These are phyloP conservation scores for Cirrhinus mrigala DNA, from an alignment of 2,797 vertebrate genomes.

Conservation along the genomic window DNA sequence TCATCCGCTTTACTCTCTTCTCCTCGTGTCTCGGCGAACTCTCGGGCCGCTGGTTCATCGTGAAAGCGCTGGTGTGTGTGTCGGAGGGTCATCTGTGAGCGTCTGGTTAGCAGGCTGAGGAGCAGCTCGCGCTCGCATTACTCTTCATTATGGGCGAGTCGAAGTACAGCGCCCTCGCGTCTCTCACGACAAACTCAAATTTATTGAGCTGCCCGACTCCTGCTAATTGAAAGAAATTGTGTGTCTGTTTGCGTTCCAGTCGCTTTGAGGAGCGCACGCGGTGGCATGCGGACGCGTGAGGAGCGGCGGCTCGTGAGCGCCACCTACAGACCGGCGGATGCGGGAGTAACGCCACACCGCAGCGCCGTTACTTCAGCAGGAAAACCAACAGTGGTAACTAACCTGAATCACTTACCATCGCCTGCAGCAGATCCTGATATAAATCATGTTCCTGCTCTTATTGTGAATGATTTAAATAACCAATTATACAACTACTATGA, in stretches of 20 bases:
- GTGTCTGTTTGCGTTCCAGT: constrained; percentile 81
- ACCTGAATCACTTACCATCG: no score
- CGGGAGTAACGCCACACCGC: no score
- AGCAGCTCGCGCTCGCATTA: constrained; percentile 75
- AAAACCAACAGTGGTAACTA: no score
- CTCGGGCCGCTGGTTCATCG: not conserved
- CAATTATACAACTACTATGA: no score
- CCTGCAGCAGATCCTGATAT: no score
- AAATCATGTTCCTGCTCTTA: no score
- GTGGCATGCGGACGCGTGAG: constrained; percentile 45
- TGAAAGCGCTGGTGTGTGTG: not conserved
- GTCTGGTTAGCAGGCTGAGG: constrained; percentile 67
- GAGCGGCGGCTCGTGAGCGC: constrained; percentile 18
- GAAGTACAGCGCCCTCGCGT: constrained; percentile 78
- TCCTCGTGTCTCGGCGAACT: no score
- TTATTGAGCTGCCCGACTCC: constrained; percentile 77
- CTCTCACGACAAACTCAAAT: constrained; percentile 83
- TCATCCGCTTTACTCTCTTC: not conserved
- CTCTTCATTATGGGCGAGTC: constrained; percentile 83
- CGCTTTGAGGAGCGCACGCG: constrained; percentile 59
- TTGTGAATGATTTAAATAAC: no score
- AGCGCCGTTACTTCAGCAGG: no score
- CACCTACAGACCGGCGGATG: constrained; percentile 6
- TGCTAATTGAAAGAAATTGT: constrained; percentile 89
- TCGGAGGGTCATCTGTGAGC: constrained; percentile 44